Evolutionary conservation across 2,797 vertebrate genomes (phyloP).

Genomic region (Sardinella longiceps): DNA sequence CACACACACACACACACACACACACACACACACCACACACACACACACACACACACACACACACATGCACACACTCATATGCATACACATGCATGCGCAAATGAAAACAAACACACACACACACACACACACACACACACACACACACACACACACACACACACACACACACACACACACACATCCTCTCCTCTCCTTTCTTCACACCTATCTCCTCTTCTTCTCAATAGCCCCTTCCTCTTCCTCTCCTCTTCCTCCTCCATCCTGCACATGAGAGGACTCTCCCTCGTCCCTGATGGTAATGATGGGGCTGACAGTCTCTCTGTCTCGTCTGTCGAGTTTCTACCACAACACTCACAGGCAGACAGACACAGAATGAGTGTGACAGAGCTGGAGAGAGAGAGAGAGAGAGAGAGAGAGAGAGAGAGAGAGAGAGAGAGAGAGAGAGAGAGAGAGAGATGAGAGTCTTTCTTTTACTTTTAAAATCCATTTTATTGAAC

Average conservation of each 20-base stretch:
- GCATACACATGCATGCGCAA: too few species aligned
- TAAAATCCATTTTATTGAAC: too few species aligned
- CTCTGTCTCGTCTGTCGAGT: neutral
- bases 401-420: neutral
- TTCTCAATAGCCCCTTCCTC: too few species aligned
- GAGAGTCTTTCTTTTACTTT: too few species aligned
- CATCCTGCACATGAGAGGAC: neutral
- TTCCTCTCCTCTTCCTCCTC: neutral
- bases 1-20: too few species aligned
- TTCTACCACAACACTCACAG: neutral
- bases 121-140: conserved; percentile 39
- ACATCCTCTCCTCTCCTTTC: neutral
- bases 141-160: conserved; percentile 29
- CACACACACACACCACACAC: too few species aligned
- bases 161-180: neutral
- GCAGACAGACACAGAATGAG: neutral
- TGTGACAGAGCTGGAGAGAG: neutral
- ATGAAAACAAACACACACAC: neutral
- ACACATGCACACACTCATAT: too few species aligned
- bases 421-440: neutral
- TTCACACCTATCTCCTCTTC: neutral
- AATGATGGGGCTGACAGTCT: neutral
- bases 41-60: too few species aligned
- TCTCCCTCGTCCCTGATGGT: neutral
- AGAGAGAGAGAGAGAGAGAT: neutral